Evolutionary conservation across 2,797 vertebrate genomes (phyloP), one percentile per base, ranked within the genome.

Genomic region (Ceyx erithaca): DNA sequence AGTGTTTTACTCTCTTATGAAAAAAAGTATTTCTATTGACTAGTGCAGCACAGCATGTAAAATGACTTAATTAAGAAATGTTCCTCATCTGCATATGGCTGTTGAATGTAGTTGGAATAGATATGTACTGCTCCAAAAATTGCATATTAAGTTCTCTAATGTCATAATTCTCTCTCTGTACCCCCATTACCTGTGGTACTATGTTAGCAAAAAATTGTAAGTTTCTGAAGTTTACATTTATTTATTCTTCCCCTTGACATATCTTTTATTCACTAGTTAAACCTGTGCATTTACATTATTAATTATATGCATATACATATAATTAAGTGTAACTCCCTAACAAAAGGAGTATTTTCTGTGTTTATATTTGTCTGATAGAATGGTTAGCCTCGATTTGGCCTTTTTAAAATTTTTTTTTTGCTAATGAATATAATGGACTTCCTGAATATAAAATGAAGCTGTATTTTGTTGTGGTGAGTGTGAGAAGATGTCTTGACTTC

Each of bases 21-120:
- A 91, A 95, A 66, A 57, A 70, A 31, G 87, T 54, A 62, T 91
- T 92, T 87, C 58, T 90, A 3, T 20, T 87, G 66, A 79, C 70
- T 80, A 85, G 57, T 57, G 30, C 55, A 76, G 46, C 62, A 41
- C 72, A 89, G 85, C 45, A 4, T 92, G 82, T 37, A 82, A 87
- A 95, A 88, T 82, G n/a, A 59, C 31, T 37, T 93, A 80, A 94
- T 95, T 84, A 92, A 82, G 40, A 90, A 92, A 90, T 62, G 55
- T 69, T 63, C 80, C 78, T 75, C 46, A 90, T 28, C 31, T 83
- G 48, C 40, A 16, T 66, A 45, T 41, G 35, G 40, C 55, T 72
- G 28, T 92, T 86, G 66, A 71, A 45, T 33, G 13, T 67, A 54
- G 63, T 62, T 86, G 54, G 61, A 82, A 33, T 31, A 83, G 68